Base-by-base conservation (phyloP, 64 coral and sea anemone species). In the Porites lutea region DNA sequence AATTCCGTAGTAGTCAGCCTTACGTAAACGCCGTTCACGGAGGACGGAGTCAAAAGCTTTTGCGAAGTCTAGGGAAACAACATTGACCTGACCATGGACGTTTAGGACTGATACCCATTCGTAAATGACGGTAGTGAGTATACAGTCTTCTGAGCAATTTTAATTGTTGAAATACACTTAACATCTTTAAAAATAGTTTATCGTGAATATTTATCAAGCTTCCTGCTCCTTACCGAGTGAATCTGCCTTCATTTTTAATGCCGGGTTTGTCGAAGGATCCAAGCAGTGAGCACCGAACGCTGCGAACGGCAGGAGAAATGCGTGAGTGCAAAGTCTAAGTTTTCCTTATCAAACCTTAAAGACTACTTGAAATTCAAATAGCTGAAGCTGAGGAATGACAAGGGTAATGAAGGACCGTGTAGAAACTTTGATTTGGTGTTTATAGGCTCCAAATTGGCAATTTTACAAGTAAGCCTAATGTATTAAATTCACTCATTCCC, bases 351-450 rank as follows among this genome's bases (percentile, higher is more conserved):
- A n/a, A n/a, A n/a, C n/a, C n/a, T n/a, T n/a, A n/a, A 77, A 77
- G 74, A 77, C 74, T 77, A 53, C 74, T 2, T 77, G 47, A 77
- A 50, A 77, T 77, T 77, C 74, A 77, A 77, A 53, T 77, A 3
- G 74, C 74, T 53, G 74, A 77, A 53, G 74, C 74, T 19, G 48
- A 77, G 49, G 74, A 77, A 53, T 77, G 74, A 77, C 74, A 13
- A 54, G 74, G 46, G 74, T 77, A 52, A 77, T 77, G 74, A 77
- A 77, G 74, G 49, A 77, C 74, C 74, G 13, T 77, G 74, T 77
- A 77, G 74, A 77, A 77, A 77, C 74, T 77, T 77, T 77, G 74
- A 77, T 77, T 52, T 54, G 74, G 74, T 77, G 45, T 77, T 77
- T 55, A 77, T 55, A 53, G 74, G 74, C 49, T 77, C 74, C 74